These are phyloP conservation scores for Bombus polaris DNA, from an alignment of 1,140 invertebrate species.

Conservation along the genomic window DNA sequence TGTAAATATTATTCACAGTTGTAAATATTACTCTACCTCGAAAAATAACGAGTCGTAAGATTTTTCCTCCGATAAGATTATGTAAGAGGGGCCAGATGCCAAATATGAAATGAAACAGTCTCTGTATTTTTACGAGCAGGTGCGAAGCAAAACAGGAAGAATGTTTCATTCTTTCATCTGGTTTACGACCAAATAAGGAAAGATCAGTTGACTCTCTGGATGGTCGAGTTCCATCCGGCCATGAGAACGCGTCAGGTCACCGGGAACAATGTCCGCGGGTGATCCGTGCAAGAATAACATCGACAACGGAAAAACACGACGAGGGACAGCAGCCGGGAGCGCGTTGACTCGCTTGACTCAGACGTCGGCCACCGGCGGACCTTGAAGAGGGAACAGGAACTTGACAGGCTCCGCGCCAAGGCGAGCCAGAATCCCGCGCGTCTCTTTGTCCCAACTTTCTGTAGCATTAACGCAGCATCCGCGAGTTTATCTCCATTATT, in stretches of 20 bases:
- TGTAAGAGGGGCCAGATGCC: too few relatives aligned
- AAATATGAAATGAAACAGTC: background rate
- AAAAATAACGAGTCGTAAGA: too few relatives aligned
- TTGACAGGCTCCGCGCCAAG: slow-evolving; percentile 57
- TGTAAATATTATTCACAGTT: too few relatives aligned
- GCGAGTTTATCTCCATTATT: slow-evolving; percentile 6
- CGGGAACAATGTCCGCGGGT: slow-evolving; percentile 25
- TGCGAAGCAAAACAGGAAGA: background rate
- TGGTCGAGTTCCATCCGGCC: slow-evolving; percentile 2
- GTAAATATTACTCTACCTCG: too few relatives aligned
- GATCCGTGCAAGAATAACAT: slow-evolving; percentile 36
- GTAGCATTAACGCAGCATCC: background rate
- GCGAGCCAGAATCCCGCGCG: slow-evolving; percentile 60
- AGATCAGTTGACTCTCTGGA: background rate
- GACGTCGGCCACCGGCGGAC: slow-evolving; percentile 41
- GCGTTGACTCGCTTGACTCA: slow-evolving; percentile 70
- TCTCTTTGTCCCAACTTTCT: slow-evolving; percentile 41
- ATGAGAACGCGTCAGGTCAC: slow-evolving; percentile 21
- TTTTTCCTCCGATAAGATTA: background rate
- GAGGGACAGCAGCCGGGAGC: slow-evolving; percentile 12
- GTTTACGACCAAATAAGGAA: background rate
- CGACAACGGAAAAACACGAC: slow-evolving; percentile 30
- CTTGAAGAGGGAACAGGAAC: slow-evolving; percentile 73
- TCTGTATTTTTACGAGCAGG: background rate
- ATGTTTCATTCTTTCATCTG: background rate